Base-by-base conservation (phyloP, 2,797 vertebrate genomes). In the Rhinatrema bivittatum region DNA sequence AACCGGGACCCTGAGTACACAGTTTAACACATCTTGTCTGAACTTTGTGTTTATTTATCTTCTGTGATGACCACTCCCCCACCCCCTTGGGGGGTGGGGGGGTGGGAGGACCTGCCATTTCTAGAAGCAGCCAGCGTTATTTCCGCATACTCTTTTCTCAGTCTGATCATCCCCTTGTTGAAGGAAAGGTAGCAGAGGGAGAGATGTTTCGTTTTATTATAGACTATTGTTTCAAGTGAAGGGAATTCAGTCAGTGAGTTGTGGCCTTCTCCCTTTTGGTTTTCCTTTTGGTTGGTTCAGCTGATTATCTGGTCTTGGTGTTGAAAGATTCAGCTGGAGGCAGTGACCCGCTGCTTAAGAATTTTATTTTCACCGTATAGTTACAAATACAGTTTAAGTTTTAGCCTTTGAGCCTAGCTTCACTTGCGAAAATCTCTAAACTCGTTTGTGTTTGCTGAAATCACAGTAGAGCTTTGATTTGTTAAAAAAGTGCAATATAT, bases 131-230 rank as follows among this genome's bases (percentile, higher is more conserved):
- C 16, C 14, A 12, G 9, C 34, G 20, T 32, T 16, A 34, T 41
- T 56, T 24, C 16, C 14, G 7, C 6, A 42, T 21, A 9, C 26
- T 24, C 24, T 20, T 34, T 9, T 20, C 19, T 16, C 9, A 36
- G 11, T 25, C 29, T 7, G 25, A 16, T 15, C 11, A 9, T 40
- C 46, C 20, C 4, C 1, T 10, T n/a, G 20, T n/a, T 3, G 37
- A 36, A 10, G 3, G 15, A 49, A 16, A 46, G 20, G 26, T 31
- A 35, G 9, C 39, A 48, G 24, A 27, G 13, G 24, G 5, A 22
- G 23, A 26, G 3, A 45, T 19, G n/a, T 48, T 46, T 32, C 11
- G 36, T 46, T 51, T 49, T 38, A 31, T 36, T 53, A 46, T 14
- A 25, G 46, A 24, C 7, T 28, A 10, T 38, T 43, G 21, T 39